Conservation (phyloP, 2,113 vertebrate genomes). For the Caretta caretta region DNA sequence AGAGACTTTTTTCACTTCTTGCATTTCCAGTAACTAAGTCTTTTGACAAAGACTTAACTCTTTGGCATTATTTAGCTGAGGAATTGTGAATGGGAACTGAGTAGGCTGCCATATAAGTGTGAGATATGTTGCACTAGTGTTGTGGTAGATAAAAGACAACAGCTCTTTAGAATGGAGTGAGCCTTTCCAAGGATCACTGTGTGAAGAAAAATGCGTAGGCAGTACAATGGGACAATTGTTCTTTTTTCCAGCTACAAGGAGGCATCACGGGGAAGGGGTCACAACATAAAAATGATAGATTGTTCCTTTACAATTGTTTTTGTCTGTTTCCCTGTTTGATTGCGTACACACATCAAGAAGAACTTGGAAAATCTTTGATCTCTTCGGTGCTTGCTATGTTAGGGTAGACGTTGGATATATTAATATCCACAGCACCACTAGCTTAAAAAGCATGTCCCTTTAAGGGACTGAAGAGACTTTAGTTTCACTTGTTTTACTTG, state of each 20-base stretch:
- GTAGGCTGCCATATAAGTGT: conserved; percentile 80
- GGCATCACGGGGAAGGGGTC: conserved; percentile 56
- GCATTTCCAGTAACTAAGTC: conserved; percentile 79
- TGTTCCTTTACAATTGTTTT: conserved; percentile 73
- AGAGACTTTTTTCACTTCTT: conserved; percentile 75
- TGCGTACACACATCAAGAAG: background rate
- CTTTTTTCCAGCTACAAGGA: conserved; percentile 74
- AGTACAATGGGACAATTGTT: conserved; percentile 89
- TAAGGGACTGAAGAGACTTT: background rate
- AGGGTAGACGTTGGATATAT: background rate
- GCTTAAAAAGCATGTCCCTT: background rate
- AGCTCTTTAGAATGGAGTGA: conserved; percentile 79
- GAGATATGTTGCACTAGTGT: conserved; percentile 79
- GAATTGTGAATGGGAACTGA: conserved; percentile 85
- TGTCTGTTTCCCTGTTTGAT: conserved; percentile 16
- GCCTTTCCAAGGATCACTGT: conserved; percentile 82
- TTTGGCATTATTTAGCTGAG: conserved; percentile 78
- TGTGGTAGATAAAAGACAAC: conserved; percentile 86
- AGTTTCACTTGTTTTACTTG: rapidly evolving
- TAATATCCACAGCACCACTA: background rate
- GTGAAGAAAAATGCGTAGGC: conserved; percentile 76
- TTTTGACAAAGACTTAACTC: conserved; percentile 79
- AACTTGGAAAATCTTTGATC: background rate
- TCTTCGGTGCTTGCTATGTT: background rate
- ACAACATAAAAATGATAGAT: conserved; percentile 81